These are phyloP conservation scores for Anthonomus grandis DNA, from an alignment of 1,140 invertebrate genomes.

Conservation along the genomic window DNA sequence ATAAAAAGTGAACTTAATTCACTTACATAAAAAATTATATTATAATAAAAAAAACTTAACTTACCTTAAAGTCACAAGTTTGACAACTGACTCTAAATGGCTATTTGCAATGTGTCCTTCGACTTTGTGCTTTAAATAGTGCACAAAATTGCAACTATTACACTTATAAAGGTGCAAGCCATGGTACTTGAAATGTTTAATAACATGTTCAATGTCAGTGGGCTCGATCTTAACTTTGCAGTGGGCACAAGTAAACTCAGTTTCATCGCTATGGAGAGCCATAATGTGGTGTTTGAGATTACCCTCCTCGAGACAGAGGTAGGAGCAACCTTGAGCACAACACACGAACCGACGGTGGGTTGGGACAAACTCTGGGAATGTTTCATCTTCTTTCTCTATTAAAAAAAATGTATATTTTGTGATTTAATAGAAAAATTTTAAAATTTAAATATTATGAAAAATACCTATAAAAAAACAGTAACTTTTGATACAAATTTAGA, in stretches of 20 bases:
- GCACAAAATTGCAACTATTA: constrained; percentile 61
- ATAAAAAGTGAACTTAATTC: no score
- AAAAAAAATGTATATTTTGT: no score
- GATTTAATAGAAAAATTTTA: no score
- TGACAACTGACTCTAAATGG: constrained; percentile 50
- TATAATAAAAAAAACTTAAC: no score
- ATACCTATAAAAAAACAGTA: no score
- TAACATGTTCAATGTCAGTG: constrained; percentile 50
- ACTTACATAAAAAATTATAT: no score
- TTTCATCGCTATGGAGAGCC: constrained; percentile 62
- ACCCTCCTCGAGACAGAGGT: constrained; percentile 67
- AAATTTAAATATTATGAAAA: no score
- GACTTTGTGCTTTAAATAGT: constrained; percentile 60
- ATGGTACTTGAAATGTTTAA: constrained; percentile 72
- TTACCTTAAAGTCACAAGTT: constrained; percentile 25
- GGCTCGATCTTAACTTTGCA: constrained; percentile 52
- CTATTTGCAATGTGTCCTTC: constrained; percentile 64
- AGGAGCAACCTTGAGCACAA: constrained; percentile 64
- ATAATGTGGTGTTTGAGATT: constrained; percentile 71
- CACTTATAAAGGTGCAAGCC: constrained; percentile 68
- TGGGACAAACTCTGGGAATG: constrained; percentile 60
- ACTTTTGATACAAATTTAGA: no score
- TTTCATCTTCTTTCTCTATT: constrained; percentile 33
- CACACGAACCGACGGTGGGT: constrained; percentile 66
- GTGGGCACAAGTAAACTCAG: constrained; percentile 65